Base-by-base conservation (phyloP, 2,888 invertebrate genomes). In the Norana najaformis region DNA sequence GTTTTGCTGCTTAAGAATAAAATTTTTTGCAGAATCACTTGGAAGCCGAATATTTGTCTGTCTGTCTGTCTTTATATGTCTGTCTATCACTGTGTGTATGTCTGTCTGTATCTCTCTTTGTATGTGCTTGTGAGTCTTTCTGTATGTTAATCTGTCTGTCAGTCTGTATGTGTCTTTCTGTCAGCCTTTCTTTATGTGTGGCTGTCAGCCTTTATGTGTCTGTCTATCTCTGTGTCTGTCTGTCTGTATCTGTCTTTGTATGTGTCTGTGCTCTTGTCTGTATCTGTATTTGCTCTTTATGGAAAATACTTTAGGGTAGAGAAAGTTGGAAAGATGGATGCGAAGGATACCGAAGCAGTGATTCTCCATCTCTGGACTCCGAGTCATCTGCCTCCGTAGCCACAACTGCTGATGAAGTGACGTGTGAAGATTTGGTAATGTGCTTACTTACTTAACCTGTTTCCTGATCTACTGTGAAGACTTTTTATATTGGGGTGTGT, bases 301-400 rank as follows among this genome's bases (percentile, higher is more conserved):
- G 53, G 53, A 53, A 69, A 69, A 69, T 6, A 1, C 35, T 85
- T 85, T n/a, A 85, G 85, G 37, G 85, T 37, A 35, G 37, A 36
- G 85, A 37, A 13, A 23, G 85, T 35, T 85, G 85, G 85, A 85
- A 85, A 85, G 85, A 85, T 8, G 85, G 85, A 36, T 85, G 35
- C 36, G 85, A 85, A 35, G 85, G 85, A 85, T 36, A n/a, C 69
- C 30, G 69, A 69, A 69, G 85, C 85, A 85, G 36, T 8, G 85
- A 85, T 0, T 85, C 85, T 85, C 36, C 37, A 23, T 85, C 85
- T 8, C 0, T 85, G 0, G 85, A 85, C 37, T 85, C 85, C 85
- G 85, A 85, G 35, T 37, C 35, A 36, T 85, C 85, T 36, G 85
- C 69, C 69, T 69, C 69, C n/a, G n/a, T n/a, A n/a, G 69, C 69